Percentiles rank a stretch among this genome's conserved stretches.
These are phyloP conservation scores for Sebastolobus alascanus DNA, from an alignment of 2,797 vertebrate species.

Conservation along the genomic window DNA sequence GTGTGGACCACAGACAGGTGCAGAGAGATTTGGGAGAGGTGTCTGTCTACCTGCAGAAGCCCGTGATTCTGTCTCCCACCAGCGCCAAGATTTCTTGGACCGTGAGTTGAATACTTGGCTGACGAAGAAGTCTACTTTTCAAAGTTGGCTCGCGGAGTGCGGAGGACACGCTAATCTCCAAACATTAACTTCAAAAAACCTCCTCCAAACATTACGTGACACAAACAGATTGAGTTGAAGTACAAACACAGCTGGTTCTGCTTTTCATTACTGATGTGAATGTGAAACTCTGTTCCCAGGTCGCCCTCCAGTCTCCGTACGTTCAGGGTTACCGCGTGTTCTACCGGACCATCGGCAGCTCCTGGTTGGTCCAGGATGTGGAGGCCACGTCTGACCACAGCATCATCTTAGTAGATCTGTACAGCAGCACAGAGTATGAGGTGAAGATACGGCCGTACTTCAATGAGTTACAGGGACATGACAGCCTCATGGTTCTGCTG, in stretches of 20 bases:
- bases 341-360: conserved; percentile 85
- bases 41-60: conserved; percentile 89
- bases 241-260: conserved; percentile 17
- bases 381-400: conserved; percentile 84
- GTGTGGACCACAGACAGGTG: conserved; percentile 88
- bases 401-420: conserved; percentile 86
- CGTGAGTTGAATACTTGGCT: conserved; percentile 85
- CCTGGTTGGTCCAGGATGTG: conserved; percentile 89
- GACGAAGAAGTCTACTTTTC: conserved; percentile 34
- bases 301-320: conserved; percentile 87
- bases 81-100: conserved; percentile 93
- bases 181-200: conserved; percentile 54
- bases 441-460: conserved; percentile 94
- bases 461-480: conserved; percentile 91
- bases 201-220: conserved; percentile 28
- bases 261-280: conserved; percentile 25
- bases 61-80: conserved; percentile 86
- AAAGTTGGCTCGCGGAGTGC: conserved; percentile 34
- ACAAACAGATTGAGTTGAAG: conserved; percentile 37
- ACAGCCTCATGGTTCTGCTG: conserved; percentile 87
- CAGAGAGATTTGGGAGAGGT: conserved; percentile 90
- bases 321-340: conserved; percentile 94
- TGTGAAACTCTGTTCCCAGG: conserved; percentile 77
- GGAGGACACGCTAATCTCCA: conserved; percentile 57
- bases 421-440: conserved; percentile 89